Conservation (phyloP, 2,888 invertebrate species). For the Nasonia oneida region DNA sequence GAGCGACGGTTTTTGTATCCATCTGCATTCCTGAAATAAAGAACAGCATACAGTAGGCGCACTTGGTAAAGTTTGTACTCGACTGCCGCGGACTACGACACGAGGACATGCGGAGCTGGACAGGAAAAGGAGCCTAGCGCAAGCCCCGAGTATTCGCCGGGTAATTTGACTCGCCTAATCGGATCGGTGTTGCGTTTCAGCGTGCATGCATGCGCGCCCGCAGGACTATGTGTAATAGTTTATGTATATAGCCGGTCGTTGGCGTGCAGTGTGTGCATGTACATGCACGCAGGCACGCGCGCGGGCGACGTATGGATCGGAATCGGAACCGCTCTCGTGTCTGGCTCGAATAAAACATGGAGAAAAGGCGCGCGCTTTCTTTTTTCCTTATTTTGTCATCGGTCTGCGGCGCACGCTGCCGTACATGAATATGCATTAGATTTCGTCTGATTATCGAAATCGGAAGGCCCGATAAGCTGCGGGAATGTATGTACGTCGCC, state of each 20-base stretch:
- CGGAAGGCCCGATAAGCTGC: constrained; percentile 17
- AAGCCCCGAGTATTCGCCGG: constrained; percentile 29
- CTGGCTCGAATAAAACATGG: constrained; percentile 4
- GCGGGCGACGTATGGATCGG: background rate
- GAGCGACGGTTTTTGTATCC: background rate
- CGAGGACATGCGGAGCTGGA: background rate
- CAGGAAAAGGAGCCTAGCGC: constrained; percentile 29
- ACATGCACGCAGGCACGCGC: constrained; percentile 10
- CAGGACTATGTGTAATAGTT: constrained; percentile 12
- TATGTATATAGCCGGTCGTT: background rate
- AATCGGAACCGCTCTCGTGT: constrained; percentile 22
- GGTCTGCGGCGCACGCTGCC: background rate
- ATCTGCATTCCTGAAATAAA: constrained; percentile 5
- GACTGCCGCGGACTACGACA: background rate
- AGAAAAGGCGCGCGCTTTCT: background rate
- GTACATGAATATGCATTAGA: constrained; percentile 38
- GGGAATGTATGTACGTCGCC: background rate
- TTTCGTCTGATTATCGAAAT: constrained; percentile 42
- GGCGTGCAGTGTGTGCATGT: background rate
- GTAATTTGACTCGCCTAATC: constrained; percentile 74
- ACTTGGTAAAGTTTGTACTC: background rate
- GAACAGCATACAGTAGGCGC: background rate
- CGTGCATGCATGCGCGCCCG: constrained; percentile 61
- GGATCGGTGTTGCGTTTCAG: constrained; percentile 72
- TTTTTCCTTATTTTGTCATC: constrained; percentile 1